Evolutionary conservation across 2,888 invertebrate genomes (phyloP), one percentile per base, ranked within the genome.

Genomic region (Fragum whitleyi): DNA sequence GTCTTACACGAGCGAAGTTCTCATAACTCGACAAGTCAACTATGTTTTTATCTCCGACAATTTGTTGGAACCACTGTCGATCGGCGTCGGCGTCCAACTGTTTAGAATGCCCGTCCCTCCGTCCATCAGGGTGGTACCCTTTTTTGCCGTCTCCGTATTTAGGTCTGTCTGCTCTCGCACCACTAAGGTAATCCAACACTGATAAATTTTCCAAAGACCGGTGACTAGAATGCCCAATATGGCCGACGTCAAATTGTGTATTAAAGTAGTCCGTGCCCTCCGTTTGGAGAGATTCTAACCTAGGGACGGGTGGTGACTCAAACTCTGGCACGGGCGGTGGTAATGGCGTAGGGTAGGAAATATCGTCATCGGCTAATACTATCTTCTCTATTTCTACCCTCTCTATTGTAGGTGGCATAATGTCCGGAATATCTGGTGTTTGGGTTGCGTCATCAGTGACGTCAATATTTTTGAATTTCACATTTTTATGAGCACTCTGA

Each of bases 11-110:
- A 0, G 87, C 87, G 71, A 86, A 88, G 65, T 79, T 88, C 29
- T 86, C 86, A 73, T 88, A 88, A n/a, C 73, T 81, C 28, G 72
- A 79, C 23, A 71, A 69, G 39, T 87, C 85, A 21, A 88, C 78
- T 0, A 88, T 59, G 47, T 88, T 86, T 19, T 84, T 85, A 59
- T 88, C 88, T 7, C 87, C 88, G 9, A 87, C 81, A 7, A 87
- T 81, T 61, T 85, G 85, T 59, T 88, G 77, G 74, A 87, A 87
- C 88, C 88, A 88, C 26, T 77, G 61, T 23, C 86, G 57, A 39
- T 86, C 82, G 9, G 83, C 82, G 26, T 80, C 81, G 21, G 74
- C 55, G 62, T 83, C 81, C 23, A 26, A 26, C 5, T 47, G 47
- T 23, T n/a, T 32, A 5, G 51, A n/a, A 62, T 62, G 62, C 32